Evolutionary conservation across 2,113 vertebrate genomes (phyloP).

Genomic region (Galeopterus variegatus): DNA sequence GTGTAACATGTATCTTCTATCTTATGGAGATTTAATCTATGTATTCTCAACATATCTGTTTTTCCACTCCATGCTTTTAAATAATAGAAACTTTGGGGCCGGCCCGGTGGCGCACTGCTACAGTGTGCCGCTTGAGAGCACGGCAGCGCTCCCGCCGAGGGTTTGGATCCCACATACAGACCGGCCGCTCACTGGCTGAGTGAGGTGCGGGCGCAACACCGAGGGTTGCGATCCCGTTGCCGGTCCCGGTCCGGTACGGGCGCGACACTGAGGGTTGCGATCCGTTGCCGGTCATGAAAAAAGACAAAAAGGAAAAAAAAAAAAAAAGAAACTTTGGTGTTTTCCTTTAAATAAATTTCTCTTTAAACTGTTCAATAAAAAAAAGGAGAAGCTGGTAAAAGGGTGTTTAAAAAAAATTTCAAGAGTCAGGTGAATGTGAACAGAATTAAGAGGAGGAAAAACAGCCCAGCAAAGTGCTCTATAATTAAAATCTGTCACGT

Average conservation of each 20-base stretch:
- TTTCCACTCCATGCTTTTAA: not conserved
- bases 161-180: too few relatives aligned
- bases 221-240: too few relatives aligned
- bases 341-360: conserved; percentile 30
- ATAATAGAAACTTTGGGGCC: not conserved
- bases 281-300: too few relatives aligned
- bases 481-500: not conserved
- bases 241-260: too few relatives aligned
- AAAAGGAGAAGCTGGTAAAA: not conserved
- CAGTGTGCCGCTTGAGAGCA: too few relatives aligned
- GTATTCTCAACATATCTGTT: not conserved
- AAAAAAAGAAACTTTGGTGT: not conserved
- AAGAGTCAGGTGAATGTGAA: conserved; percentile 16
- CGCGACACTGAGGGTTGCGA: too few relatives aligned
- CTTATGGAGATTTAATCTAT: not conserved
- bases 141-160: too few relatives aligned
- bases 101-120: too few relatives aligned
- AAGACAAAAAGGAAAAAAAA: too few relatives aligned
- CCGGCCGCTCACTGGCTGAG: too few relatives aligned
- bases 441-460: not conserved
- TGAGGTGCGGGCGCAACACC: too few relatives aligned
- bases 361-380: conserved; percentile 12
- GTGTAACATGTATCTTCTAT: not conserved
- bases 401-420: not conserved
- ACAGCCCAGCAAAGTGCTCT: not conserved